These are phyloP conservation scores for Caenorhabditis tropicalis DNA, from an alignment of 1,140 invertebrate species.

Conservation along the genomic window DNA sequence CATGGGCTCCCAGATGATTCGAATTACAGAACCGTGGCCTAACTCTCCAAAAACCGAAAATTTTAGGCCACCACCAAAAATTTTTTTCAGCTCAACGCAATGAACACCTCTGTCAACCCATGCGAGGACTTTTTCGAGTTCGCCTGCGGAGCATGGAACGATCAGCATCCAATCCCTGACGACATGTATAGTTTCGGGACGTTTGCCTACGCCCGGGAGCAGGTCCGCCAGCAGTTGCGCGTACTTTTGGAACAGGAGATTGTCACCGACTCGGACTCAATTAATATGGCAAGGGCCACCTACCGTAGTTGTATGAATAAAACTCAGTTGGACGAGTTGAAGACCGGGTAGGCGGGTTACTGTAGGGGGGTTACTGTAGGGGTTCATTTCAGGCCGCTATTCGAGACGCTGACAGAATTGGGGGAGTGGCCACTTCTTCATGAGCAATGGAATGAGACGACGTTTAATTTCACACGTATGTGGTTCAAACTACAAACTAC, in stretches of 20 bases:
- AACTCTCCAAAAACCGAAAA: too few relatives aligned
- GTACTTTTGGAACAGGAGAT: constrained; percentile 57
- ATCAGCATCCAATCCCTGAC: constrained; percentile 86
- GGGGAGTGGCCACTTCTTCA: constrained; percentile 86
- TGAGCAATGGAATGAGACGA: constrained; percentile 75
- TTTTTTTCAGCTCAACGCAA: constrained; percentile 72
- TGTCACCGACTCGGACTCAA: constrained; percentile 23
- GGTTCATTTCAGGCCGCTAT: constrained; percentile 76
- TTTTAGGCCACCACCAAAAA: too few relatives aligned
- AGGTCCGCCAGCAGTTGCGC: constrained; percentile 60
- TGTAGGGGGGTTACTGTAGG: neutral
- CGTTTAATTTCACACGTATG: constrained; percentile 79
- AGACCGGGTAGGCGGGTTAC: constrained; percentile 42
- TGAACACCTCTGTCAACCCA: constrained; percentile 83
- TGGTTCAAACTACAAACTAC: neutral
- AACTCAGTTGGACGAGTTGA: constrained; percentile 53
- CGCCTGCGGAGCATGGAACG: constrained; percentile 87
- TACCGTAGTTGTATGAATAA: constrained; percentile 60
- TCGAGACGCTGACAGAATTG: constrained; percentile 79
- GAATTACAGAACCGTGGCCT: too few relatives aligned
- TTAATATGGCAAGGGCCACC: constrained; percentile 55
- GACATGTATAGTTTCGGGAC: constrained; percentile 61
- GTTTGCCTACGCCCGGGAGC: constrained; percentile 59
- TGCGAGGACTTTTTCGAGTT: constrained; percentile 75
- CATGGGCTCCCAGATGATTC: too few relatives aligned